These are phyloP conservation scores for Ammospiza maritima DNA, from an alignment of 2,797 vertebrate species.

Conservation along the genomic window DNA sequence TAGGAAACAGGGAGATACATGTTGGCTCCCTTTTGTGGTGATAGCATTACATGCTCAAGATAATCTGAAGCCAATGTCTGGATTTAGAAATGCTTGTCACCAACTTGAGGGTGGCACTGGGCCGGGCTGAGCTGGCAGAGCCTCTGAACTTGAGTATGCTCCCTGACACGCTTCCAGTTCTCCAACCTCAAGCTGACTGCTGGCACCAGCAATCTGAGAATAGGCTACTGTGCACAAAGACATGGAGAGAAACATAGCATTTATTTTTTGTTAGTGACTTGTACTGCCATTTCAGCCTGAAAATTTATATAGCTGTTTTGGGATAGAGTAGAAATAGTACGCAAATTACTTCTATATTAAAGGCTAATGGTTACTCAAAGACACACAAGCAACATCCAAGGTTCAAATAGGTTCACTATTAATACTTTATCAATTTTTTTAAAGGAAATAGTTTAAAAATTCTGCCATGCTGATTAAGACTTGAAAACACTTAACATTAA, in stretches of 20 bases:
- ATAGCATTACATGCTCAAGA: neutral
- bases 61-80: neutral
- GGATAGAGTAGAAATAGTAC: neutral
- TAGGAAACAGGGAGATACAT: neutral
- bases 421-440: neutral
- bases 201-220: neutral
- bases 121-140: neutral
- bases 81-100: constrained; percentile 5
- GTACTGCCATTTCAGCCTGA: neutral
- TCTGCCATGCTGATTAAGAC: neutral
- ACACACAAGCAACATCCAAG: neutral
- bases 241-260: neutral
- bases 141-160: neutral
- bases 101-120: neutral
- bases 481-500: neutral
- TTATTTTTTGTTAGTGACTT: neutral
- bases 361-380: neutral
- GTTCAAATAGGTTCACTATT: neutral
- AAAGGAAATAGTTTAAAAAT: neutral
- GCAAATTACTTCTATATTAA: neutral
- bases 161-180: neutral
- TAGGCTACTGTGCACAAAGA: neutral
- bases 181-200: neutral
- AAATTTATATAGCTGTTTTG: neutral
- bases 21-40: neutral